Evolutionary conservation across 1,140 invertebrate genomes (phyloP).

Genomic region (Rhyacophila brunnea): DNA sequence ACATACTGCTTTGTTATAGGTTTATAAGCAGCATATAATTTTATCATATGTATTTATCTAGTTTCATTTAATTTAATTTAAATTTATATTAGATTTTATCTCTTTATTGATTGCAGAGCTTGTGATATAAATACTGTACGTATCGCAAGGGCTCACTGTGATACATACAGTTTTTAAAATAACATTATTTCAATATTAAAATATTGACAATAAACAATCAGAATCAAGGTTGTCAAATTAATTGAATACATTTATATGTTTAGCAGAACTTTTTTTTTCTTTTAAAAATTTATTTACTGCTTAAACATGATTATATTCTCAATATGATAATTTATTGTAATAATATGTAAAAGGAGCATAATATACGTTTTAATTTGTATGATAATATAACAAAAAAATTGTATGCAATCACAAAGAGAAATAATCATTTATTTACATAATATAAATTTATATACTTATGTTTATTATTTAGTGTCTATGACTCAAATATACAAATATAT

Average conservation of each 20-base stretch:
- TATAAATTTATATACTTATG: not conserved
- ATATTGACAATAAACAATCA: not conserved
- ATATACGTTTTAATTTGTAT: too few relatives aligned
- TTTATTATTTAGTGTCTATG: not conserved
- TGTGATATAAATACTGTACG: conserved; percentile 16
- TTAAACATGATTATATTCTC: too few relatives aligned
- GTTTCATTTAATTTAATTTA: not conserved
- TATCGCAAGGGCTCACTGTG: conserved; percentile 34
- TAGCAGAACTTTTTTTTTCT: too few relatives aligned
- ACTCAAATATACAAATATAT: not conserved
- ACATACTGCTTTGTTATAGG: too few relatives aligned
- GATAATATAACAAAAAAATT: too few relatives aligned
- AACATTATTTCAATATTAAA: conserved; percentile 2
- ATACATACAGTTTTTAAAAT: conserved; percentile 19
- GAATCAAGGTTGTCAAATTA: not conserved
- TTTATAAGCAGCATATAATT: not conserved
- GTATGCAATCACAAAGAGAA: not conserved
- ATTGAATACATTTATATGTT: too few relatives aligned
- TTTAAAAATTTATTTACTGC: too few relatives aligned
- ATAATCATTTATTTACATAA: not conserved
- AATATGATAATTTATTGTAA: too few relatives aligned
- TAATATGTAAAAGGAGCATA: too few relatives aligned
- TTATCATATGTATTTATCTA: not conserved
- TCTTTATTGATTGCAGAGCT: not conserved
- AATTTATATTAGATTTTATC: not conserved